Conservation (phyloP, 2,113 vertebrate genomes). For the Pelodiscus sinensis region DNA sequence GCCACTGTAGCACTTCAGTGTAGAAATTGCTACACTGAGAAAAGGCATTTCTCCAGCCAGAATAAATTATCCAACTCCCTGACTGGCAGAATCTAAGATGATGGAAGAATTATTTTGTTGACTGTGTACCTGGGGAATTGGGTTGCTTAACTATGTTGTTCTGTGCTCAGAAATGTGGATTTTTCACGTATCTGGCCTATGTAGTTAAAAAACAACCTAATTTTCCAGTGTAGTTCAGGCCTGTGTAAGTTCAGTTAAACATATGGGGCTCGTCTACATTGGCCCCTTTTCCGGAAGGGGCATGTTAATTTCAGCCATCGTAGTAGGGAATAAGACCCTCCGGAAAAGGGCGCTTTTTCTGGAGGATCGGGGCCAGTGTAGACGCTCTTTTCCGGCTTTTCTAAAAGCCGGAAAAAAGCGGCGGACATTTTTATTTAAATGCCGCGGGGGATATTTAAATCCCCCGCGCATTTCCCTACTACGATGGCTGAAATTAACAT, state of each 20-base stretch:
- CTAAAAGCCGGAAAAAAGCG: no score
- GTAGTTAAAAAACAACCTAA: background rate
- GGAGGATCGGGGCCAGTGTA: no score
- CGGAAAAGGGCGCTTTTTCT: no score
- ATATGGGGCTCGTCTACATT: no score
- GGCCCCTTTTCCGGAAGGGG: no score
- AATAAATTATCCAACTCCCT: background rate
- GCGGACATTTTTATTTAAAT: no score
- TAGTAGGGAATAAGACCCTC: no score
- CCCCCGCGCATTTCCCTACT: no score
- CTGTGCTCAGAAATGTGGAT: background rate
- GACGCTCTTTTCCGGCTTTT: no score
- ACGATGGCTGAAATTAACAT: no score
- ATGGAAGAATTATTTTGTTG: background rate
- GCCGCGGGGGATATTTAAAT: no score
- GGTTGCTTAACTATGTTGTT: background rate
- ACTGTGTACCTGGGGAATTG: background rate
- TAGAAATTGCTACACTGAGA: background rate
- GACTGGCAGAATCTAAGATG: background rate
- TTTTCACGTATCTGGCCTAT: background rate
- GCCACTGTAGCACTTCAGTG: background rate
- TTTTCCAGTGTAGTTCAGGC: background rate
- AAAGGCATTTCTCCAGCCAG: background rate
- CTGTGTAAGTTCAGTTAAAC: background rate
- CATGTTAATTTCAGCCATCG: no score